Percentiles rank a stretch among this genome's conserved stretches.
Evolutionary conservation across 1,140 invertebrate species (phyloP).

Genomic region (Pogonus chalceus): DNA sequence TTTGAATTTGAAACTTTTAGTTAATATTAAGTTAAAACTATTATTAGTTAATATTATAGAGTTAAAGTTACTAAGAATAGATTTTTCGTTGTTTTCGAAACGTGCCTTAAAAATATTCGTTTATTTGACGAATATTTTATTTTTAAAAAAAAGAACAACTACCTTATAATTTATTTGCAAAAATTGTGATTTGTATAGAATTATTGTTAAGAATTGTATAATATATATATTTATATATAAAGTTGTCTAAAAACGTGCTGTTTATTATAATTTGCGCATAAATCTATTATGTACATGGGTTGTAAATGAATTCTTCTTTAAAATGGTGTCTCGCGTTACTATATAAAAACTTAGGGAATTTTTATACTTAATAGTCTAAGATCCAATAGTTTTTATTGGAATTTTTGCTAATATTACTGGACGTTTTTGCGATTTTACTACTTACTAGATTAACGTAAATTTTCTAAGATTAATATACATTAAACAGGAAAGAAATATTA

Average conservation of each 20-base stretch:
- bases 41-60: constrained; percentile 8
- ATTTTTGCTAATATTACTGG: neutral
- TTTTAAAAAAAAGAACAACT: neutral
- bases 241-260: constrained; percentile 1
- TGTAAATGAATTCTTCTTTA: neutral
- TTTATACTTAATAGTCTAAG: neutral
- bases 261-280: neutral
- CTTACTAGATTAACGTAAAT: too few relatives aligned
- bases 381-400: neutral
- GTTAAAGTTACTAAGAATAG: constrained; percentile 26
- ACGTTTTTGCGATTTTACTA: neutral
- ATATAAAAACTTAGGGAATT: neutral
- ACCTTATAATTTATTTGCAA: constrained; percentile 18
- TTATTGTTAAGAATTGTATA: constrained; percentile 10
- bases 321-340: constrained; percentile 1
- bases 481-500: too few relatives aligned
- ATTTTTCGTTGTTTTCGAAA: constrained; percentile 46
- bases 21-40: too few relatives aligned
- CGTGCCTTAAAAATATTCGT: constrained; percentile 36
- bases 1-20: too few relatives aligned
- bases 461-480: too few relatives aligned
- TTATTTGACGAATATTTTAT: neutral
- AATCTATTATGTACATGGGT: neutral
- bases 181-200: constrained; percentile 27
- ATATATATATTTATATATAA: neutral